Conservation (phyloP, 2,113 vertebrate species). For the Ramphastos sulfuratus region DNA sequence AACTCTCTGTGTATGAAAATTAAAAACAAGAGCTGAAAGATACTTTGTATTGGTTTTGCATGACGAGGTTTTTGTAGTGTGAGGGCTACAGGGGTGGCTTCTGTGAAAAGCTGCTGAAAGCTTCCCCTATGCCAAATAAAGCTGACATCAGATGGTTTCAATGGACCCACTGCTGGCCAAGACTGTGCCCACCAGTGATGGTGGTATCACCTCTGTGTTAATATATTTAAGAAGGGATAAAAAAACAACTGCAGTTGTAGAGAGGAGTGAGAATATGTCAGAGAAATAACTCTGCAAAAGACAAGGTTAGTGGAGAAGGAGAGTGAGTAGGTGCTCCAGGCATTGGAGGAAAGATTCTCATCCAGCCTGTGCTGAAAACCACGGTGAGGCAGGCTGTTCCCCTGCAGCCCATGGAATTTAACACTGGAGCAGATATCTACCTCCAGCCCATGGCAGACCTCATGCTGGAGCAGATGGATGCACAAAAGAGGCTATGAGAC, state of each 20-base stretch:
- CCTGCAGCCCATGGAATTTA: background rate
- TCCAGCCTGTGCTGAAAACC: background rate
- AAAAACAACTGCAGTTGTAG: background rate
- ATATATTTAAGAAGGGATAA: background rate
- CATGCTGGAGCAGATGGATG: background rate
- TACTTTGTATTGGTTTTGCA: background rate
- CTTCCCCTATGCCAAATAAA: fast-evolving
- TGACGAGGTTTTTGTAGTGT: fast-evolving
- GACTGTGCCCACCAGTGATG: fast-evolving
- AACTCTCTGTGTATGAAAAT: background rate
- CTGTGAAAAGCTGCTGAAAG: background rate
- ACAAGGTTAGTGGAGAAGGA: background rate
- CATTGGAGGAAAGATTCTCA: background rate
- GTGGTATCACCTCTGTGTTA: background rate
- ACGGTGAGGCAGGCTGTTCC: background rate
- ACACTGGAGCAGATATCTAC: background rate
- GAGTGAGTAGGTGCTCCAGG: background rate
- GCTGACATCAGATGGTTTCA: fast-evolving
- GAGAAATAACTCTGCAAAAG: background rate
- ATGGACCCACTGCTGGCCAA: fast-evolving
- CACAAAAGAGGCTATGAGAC: background rate
- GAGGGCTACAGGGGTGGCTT: background rate
- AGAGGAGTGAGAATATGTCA: background rate
- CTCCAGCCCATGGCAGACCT: background rate
- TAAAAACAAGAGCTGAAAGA: background rate